phyloP scores from a whole-genome alignment of 2,888 invertebrate species.

The Fragum whitleyi region DNA sequence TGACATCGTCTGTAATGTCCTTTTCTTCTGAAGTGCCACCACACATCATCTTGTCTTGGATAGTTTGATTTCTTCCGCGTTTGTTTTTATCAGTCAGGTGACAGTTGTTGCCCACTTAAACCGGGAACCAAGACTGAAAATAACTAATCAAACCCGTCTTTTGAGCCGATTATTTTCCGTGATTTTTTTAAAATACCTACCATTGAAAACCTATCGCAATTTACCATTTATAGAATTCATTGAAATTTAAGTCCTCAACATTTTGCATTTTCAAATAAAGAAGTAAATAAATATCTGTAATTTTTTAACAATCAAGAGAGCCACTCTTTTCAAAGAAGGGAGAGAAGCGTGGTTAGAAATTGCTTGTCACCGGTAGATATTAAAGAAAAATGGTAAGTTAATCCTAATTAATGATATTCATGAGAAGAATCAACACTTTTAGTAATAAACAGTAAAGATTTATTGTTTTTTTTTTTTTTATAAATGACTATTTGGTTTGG shows the following conservation, averaged over 20 bases:
- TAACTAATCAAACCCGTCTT: not conserved
- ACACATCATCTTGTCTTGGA: constrained; percentile 4
- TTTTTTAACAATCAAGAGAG: not conserved
- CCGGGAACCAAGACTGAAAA: not conserved
- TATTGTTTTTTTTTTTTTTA: too few relatives aligned
- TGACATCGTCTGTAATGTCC: constrained; percentile 11
- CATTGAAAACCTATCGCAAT: too few relatives aligned
- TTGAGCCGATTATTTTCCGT: too few relatives aligned
- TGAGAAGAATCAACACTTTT: too few relatives aligned
- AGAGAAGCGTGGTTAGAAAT: constrained; percentile 7
- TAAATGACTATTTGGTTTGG: too few relatives aligned
- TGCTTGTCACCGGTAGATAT: constrained; percentile 22
- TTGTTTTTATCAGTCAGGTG: not conserved
- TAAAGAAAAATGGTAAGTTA: not conserved
- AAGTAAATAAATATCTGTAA: too few relatives aligned
- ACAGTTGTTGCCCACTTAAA: not conserved
- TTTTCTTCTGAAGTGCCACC: constrained; percentile 12
- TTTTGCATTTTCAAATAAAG: too few relatives aligned
- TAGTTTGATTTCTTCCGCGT: not conserved
- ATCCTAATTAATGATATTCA: too few relatives aligned
- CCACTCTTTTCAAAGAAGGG: not conserved
- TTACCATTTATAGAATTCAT: too few relatives aligned
- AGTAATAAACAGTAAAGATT: too few relatives aligned
- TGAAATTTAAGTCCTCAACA: too few relatives aligned
- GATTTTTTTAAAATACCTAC: too few relatives aligned